Percentiles rank a stretch among this genome's conserved stretches.
Evolutionary conservation across 2,113 vertebrate genomes (phyloP).

Genomic region (Ifrita kowaldi): DNA sequence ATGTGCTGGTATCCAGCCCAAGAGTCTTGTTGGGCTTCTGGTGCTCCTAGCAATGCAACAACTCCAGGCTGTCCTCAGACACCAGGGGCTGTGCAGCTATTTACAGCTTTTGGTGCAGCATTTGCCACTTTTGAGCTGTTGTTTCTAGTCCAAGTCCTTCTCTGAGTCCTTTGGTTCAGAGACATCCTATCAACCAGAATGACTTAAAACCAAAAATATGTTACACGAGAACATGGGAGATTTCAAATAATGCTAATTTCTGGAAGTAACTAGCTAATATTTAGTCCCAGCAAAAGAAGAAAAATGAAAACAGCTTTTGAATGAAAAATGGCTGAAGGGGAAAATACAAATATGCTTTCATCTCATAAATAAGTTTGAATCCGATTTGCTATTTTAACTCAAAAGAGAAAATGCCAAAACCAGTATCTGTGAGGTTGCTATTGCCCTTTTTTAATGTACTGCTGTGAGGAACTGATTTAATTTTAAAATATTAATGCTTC

Average conservation of each 20-base stretch:
- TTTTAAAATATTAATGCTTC: background rate
- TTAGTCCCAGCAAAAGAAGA: background rate
- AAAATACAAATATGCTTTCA: background rate
- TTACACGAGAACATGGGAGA: background rate
- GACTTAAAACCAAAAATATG: background rate
- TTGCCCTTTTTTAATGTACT: background rate
- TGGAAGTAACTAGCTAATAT: background rate
- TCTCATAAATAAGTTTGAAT: background rate
- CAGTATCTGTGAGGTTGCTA: background rate
- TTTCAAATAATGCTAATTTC: background rate
- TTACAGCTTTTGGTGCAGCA: background rate
- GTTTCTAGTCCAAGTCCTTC: background rate
- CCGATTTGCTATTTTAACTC: background rate
- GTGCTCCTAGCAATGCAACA: background rate
- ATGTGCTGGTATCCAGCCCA: background rate
- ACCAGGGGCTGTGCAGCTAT: background rate
- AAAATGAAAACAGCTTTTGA: background rate
- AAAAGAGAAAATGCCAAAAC: background rate
- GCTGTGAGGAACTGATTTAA: background rate
- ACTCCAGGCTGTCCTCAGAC: background rate
- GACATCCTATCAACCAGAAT: background rate
- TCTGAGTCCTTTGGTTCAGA: background rate
- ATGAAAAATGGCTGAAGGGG: background rate
- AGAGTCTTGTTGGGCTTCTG: background rate
- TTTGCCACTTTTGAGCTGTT: background rate